These are phyloP conservation scores for Galeopterus variegatus DNA, from an alignment of 2,113 vertebrate genomes.

Conservation along the genomic window DNA sequence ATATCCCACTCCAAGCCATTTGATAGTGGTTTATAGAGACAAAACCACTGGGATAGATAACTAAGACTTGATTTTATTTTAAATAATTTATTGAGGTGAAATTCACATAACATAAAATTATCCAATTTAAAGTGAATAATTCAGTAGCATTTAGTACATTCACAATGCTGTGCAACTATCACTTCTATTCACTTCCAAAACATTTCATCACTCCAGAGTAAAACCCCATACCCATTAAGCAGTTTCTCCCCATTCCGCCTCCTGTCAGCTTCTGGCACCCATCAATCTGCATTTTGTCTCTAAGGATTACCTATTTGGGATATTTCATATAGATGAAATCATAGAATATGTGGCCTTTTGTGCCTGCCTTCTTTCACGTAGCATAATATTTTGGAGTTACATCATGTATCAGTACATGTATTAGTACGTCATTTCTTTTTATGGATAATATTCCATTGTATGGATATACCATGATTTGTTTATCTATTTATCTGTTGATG, in stretches of 20 bases:
- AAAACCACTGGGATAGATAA: conserved; percentile 79
- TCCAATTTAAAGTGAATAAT: background rate
- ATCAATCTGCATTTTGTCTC: background rate
- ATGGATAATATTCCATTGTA: background rate
- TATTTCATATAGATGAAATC: background rate
- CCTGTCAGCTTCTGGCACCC: background rate
- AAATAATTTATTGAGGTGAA: background rate
- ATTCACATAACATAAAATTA: background rate
- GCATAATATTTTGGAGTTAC: background rate
- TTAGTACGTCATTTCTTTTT: background rate
- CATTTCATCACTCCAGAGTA: background rate
- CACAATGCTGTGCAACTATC: background rate
- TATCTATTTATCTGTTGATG: background rate
- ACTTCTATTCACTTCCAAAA: background rate
- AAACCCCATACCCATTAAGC: background rate
- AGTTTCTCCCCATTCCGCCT: background rate
- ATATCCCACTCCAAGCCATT: background rate
- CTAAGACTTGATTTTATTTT: conserved; percentile 71
- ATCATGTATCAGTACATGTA: background rate
- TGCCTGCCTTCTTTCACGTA: background rate
- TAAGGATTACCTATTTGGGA: background rate
- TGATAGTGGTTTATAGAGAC: conserved; percentile 55
- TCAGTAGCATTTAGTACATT: background rate
- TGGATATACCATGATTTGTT: background rate
- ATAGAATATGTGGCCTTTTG: background rate